phyloP scores from a whole-genome alignment of 2,113 vertebrate genomes.

The Engraulis encrasicolus region DNA sequence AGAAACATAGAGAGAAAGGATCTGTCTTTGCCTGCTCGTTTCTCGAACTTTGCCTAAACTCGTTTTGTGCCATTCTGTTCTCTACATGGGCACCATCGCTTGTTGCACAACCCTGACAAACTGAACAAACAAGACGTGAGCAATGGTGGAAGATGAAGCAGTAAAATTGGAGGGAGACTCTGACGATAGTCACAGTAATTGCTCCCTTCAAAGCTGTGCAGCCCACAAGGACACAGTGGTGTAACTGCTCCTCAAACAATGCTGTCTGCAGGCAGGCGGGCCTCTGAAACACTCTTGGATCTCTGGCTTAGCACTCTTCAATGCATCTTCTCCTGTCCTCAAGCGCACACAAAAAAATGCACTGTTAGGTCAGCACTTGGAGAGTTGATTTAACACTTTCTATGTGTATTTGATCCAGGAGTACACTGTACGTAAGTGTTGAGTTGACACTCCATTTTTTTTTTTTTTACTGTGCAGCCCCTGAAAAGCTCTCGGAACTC shows the following conservation, averaged over 20 bases:
- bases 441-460: too few relatives aligned
- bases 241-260: not conserved
- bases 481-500: too few relatives aligned
- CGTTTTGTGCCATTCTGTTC: not conserved
- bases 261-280: not conserved
- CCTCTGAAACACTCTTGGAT: not conserved
- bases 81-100: not conserved
- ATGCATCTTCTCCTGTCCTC: too few relatives aligned
- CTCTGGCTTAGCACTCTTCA: not conserved
- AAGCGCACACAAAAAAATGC: too few relatives aligned
- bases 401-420: too few relatives aligned
- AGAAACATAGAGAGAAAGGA: too few relatives aligned
- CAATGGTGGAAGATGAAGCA: not conserved
- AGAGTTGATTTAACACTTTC: too few relatives aligned
- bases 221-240: not conserved
- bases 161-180: not conserved
- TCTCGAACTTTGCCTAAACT: slow-evolving; percentile 2
- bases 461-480: too few relatives aligned
- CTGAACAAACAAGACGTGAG: not conserved
- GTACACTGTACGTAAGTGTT: too few relatives aligned
- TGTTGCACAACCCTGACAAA: not conserved
- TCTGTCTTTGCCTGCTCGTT: too few relatives aligned
- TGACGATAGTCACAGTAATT: not conserved
- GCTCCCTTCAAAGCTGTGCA: not conserved
- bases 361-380: too few relatives aligned